A percentile compares a stretch with the other conserved stretches of the same genome.
phyloP scores from a whole-genome alignment of 2,113 vertebrate species.

The Diadophis punctatus region DNA sequence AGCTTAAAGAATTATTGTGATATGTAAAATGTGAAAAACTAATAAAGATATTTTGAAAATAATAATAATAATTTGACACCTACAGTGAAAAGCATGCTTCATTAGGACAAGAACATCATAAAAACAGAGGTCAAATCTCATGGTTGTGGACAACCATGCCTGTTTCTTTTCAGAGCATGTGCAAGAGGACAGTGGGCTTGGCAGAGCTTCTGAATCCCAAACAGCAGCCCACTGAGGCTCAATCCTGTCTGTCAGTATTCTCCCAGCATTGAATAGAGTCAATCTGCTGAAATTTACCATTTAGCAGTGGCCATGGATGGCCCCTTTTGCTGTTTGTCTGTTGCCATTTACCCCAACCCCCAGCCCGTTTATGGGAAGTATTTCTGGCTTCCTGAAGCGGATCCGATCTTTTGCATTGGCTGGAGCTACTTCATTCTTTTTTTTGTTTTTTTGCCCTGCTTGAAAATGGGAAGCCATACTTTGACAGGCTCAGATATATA shows the following conservation, averaged over 20 bases:
- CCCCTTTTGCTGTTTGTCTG: constrained; percentile 15
- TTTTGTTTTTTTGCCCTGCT: constrained; percentile 1
- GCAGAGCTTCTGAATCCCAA: background rate
- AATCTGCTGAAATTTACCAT: constrained; percentile 34
- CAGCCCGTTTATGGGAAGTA: constrained; percentile 33
- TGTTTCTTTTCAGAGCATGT: constrained; percentile 12
- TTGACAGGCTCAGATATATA: constrained; percentile 16
- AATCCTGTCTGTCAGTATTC: background rate
- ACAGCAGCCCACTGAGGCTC: background rate
- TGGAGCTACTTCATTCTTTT: constrained; percentile 4
- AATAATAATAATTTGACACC: background rate
- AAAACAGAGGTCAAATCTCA: background rate
- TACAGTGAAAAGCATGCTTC: fast-evolving
- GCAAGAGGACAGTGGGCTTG: constrained; percentile 32
- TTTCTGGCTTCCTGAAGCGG: constrained; percentile 28
- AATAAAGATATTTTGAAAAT: no score
- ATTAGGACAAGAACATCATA: fast-evolving
- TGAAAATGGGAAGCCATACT: constrained; percentile 5
- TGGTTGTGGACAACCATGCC: fast-evolving
- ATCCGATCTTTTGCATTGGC: constrained; percentile 37
- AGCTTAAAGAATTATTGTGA: no score
- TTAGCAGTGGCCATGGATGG: constrained; percentile 10
- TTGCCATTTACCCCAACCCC: constrained; percentile 23
- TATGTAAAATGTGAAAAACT: no score
- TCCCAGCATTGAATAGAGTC: constrained; percentile 27